A percentile compares a stretch with the other conserved stretches of the same genome.
Evolutionary conservation across 1,140 invertebrate species (phyloP).

Genomic region (Fopius arisanus): DNA sequence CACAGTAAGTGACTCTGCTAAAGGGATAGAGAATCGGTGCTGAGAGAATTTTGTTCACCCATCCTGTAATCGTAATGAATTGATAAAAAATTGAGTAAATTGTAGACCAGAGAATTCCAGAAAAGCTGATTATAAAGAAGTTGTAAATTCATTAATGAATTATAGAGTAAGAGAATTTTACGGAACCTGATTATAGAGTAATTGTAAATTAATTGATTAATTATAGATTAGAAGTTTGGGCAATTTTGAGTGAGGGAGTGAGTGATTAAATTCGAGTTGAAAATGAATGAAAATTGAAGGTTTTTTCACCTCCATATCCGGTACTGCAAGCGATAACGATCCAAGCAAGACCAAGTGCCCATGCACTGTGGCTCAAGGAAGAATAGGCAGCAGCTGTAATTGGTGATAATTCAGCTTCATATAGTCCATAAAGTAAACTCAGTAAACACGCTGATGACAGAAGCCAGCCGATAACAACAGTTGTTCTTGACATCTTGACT

Average conservation of each 20-base stretch:
- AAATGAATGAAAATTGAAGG: background rate
- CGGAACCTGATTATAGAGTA: no score
- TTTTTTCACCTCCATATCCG: constrained; percentile 78
- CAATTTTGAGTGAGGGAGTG: no score
- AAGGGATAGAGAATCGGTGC: constrained; percentile 81
- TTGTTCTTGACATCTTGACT: constrained; percentile 77
- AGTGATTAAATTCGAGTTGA: no score
- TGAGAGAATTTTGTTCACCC: constrained; percentile 76
- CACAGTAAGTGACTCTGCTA: constrained; percentile 84
- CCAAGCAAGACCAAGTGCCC: constrained; percentile 85
- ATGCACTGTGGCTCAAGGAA: constrained; percentile 83
- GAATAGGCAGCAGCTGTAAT: constrained; percentile 80
- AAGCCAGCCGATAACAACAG: constrained; percentile 74
- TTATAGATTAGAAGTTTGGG: no score
- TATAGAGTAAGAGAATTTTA: no score
- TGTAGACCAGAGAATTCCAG: no score
- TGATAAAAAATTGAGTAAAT: constrained; percentile 7
- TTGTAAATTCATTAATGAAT: no score
- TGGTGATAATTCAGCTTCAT: constrained; percentile 74
- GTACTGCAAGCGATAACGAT: constrained; percentile 88
- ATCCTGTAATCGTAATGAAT: constrained; percentile 66
- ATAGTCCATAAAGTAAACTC: constrained; percentile 79
- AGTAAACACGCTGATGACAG: constrained; percentile 71
- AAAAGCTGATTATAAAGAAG: no score
- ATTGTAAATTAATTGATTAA: no score